phyloP scores from a whole-genome alignment of 2,797 vertebrate species.

The Sciaenops ocellatus region DNA sequence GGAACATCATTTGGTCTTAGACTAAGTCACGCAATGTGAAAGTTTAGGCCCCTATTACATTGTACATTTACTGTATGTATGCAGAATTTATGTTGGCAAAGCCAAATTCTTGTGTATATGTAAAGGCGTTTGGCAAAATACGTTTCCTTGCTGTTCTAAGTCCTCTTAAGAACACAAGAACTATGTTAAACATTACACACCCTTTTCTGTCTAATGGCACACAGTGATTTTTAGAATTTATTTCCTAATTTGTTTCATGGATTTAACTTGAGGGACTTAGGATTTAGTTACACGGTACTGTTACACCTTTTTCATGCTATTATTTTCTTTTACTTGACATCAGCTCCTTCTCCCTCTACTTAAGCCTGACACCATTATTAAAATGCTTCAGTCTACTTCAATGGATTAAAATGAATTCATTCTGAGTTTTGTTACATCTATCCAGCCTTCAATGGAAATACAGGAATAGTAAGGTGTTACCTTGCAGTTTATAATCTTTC shows the following conservation, averaged over 20 bases:
- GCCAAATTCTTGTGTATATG: background rate
- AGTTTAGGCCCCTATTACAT: background rate
- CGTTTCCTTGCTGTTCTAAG: background rate
- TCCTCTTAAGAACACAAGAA: conserved; percentile 3
- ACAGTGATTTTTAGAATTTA: conserved; percentile 13
- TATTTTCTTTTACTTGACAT: conserved; percentile 13
- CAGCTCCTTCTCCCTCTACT: background rate
- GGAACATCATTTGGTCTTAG: background rate
- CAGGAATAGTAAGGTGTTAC: background rate
- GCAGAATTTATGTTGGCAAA: conserved; percentile 20
- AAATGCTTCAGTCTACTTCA: conserved; percentile 12
- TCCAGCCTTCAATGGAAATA: conserved; percentile 4
- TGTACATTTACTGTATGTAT: background rate
- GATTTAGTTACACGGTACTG: conserved; percentile 17
- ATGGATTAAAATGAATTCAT: conserved; percentile 39
- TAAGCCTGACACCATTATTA: conserved; percentile 22
- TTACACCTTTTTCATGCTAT: conserved; percentile 29
- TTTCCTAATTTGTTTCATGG: background rate
- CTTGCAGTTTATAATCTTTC: background rate
- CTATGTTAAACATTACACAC: conserved; percentile 25
- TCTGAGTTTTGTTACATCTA: conserved; percentile 27
- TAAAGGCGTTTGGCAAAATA: background rate
- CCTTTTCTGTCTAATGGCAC: conserved; percentile 24
- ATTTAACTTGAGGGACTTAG: conserved; percentile 12
- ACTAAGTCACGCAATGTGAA: background rate